phyloP scores from a whole-genome alignment of 2,888 invertebrate genomes.

The Epinotia bilunana region DNA sequence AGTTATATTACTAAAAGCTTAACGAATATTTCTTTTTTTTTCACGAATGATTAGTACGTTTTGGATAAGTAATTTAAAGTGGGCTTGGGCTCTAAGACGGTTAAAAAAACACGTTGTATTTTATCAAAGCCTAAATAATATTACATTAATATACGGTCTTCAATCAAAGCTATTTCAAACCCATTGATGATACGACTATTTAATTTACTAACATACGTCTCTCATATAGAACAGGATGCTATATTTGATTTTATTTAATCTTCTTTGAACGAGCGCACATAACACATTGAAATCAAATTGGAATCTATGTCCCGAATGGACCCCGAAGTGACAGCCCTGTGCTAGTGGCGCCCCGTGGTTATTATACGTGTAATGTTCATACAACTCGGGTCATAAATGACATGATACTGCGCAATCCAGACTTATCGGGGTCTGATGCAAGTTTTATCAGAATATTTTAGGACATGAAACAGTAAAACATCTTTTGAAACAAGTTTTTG shows the following conservation, averaged over 20 bases:
- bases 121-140: not conserved
- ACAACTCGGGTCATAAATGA: constrained; percentile 35
- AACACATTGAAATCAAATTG: no score
- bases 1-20: no score
- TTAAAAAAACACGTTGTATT: no score
- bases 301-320: not conserved
- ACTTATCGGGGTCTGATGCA: constrained; percentile 31
- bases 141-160: not conserved
- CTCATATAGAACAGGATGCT: not conserved
- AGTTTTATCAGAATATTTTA: constrained; percentile 15
- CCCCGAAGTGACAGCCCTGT: constrained; percentile 21
- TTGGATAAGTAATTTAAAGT: no score
- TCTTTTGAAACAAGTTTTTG: not conserved
- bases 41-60: no score
- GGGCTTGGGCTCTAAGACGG: no score
- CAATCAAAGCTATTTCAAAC: no score
- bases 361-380: constrained; percentile 35
- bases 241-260: no score
- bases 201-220: not conserved
- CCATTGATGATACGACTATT: no score
- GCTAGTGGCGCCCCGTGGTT: constrained; percentile 29
- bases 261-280: no score
- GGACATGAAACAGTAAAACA: not conserved
- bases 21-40: no score
- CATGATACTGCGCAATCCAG: constrained; percentile 34